Base-by-base conservation (phyloP, 1,140 invertebrate species). In the Elymnias hypermnestra region DNA sequence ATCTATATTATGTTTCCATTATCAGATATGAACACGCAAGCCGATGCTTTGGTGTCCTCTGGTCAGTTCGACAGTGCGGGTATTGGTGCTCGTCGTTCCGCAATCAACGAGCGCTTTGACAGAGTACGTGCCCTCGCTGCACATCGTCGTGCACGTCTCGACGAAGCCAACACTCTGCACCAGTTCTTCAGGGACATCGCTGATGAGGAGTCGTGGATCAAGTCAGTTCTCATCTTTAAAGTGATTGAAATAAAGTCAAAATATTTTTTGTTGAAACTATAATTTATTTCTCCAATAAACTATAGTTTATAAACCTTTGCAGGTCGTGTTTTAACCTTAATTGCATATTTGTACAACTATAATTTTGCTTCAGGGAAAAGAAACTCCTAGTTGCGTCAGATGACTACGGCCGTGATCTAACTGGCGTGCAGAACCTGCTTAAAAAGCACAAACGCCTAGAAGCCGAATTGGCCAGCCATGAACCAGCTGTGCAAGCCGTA, bases 141-240 rank as follows among this genome's bases (percentile, higher is more conserved):
- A 23, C 94, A 98, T 70, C 89, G 98, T 25, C 90, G 98, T 67
- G 93, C 94, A 0, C 88, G 97, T 18, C 89, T 99, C 9, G 92
- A 94, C 77, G 98, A 99, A 83, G 97, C 98, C 1, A 96, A 98
- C 71, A 99, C 97, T 5, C 89, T 99, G 58, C 98, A 99, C 86
- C 98, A 99, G 87, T 99, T 99, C 92, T 97, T 99, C 90, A 89
- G 98, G 33, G 98, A 99, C 76, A 99, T 99, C 75, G 98, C 98
- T 55, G 98, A 99, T 82, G 98, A 99, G 83, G 98, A 99, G 83
- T 97, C 96, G n/a, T 99, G 98, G 98, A 99, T 99, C 72, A 99
- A 99, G 91, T 93, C 62, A 79, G 88, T 83, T 8, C 2, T 31
- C 31, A n/a, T n/a, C n/a, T n/a, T n/a, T n/a, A n/a, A n/a, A n/a